Percentiles rank a stretch among this genome's conserved stretches.
These are phyloP conservation scores for Metacarcinus magister DNA, from an alignment of 2,888 invertebrate genomes.

Conservation along the genomic window DNA sequence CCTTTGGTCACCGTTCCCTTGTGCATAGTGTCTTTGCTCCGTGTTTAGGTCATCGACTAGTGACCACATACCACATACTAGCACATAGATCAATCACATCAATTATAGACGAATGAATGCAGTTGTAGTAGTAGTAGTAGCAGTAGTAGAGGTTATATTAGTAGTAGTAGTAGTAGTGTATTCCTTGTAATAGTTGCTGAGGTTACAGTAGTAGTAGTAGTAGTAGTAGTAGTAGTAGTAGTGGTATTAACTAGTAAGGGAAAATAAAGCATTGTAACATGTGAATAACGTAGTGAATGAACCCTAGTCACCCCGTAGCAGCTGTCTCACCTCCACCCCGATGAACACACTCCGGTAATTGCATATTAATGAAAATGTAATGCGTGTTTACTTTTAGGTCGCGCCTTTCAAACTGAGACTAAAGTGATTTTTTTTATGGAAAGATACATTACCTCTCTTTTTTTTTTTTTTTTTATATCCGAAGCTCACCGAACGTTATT, in stretches of 20 bases:
- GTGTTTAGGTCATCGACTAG: background rate
- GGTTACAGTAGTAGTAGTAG: background rate
- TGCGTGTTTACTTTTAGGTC: background rate
- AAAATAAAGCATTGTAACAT: background rate
- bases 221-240: constrained; percentile 14
- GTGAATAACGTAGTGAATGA: background rate
- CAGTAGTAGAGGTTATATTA: too few species aligned
- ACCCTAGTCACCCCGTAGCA: background rate
- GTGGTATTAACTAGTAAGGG: background rate
- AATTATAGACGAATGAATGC: background rate
- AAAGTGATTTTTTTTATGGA: background rate
- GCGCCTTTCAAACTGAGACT: background rate
- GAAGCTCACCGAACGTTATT: background rate
- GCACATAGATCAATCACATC: background rate
- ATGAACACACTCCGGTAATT: background rate
- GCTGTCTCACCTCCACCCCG: background rate
- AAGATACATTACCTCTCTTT: background rate
- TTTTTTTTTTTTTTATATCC: background rate
- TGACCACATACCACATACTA: background rate
- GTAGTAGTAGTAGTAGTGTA: background rate
- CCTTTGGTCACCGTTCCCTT: too few species aligned
- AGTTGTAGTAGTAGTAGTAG: background rate
- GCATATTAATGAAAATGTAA: background rate
- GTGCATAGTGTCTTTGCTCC: too few species aligned
- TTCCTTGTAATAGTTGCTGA: too few species aligned